Conservation (phyloP, 2,797 vertebrate genomes). For the Triplophysa bombifrons region DNA sequence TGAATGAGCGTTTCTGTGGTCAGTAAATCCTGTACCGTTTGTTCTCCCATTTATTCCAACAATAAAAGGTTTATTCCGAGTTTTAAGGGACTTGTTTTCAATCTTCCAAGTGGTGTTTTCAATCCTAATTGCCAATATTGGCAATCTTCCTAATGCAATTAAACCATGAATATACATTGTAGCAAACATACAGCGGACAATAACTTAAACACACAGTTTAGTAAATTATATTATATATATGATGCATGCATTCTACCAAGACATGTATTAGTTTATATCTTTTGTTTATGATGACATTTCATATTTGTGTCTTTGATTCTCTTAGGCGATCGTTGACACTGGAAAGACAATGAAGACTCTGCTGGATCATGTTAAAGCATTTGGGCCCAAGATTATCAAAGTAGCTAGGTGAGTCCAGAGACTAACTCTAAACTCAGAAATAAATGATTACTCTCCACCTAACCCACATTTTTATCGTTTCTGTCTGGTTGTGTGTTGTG, state of each 20-base stretch:
- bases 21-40: neutral
- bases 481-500: conserved; percentile 4
- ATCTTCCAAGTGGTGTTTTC: neutral
- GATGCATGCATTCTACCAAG: too few species aligned
- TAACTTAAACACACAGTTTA: too few species aligned
- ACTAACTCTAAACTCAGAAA: conserved; percentile 13
- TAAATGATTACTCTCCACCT: neutral
- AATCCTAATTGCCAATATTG: neutral
- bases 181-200: too few species aligned
- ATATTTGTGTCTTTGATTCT: neutral
- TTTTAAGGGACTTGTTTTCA: neutral
- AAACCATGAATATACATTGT: too few species aligned
- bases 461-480: neutral
- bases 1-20: neutral
- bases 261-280: neutral
- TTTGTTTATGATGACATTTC: neutral
- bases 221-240: neutral
- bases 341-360: conserved; percentile 90
- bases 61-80: neutral
- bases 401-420: conserved; percentile 84
- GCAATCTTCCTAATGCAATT: neutral
- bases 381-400: conserved; percentile 91
- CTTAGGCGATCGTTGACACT: conserved; percentile 89
- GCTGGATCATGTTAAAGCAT: conserved; percentile 83
- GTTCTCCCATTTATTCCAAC: neutral